A percentile compares a stretch with the other conserved stretches of the same genome.
Evolutionary conservation across 2,888 invertebrate genomes (phyloP).

Genomic region (Oegoconia quadripuncta): DNA sequence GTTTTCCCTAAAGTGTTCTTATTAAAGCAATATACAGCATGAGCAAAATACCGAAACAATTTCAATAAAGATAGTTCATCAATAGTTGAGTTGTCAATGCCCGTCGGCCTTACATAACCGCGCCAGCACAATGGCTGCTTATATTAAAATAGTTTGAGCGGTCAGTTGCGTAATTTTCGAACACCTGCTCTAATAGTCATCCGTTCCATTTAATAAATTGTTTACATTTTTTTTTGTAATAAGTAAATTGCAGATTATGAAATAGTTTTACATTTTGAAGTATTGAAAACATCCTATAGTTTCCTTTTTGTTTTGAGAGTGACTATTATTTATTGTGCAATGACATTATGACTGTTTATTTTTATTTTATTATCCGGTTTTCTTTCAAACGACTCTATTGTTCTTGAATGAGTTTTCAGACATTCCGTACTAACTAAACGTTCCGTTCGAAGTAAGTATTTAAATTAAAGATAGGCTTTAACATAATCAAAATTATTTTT

Average conservation of each 20-base stretch:
- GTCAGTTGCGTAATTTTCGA: slow-evolving; percentile 34
- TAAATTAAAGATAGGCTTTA: no score
- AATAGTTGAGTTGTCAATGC: slow-evolving; percentile 41
- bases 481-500: no score
- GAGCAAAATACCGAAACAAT: slow-evolving; percentile 52
- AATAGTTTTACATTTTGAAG: slow-evolving; percentile 2
- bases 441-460: no score
- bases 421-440: no score
- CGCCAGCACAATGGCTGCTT: slow-evolving; percentile 44
- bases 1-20: background rate
- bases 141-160: slow-evolving; percentile 58
- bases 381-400: no score
- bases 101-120: slow-evolving; percentile 26
- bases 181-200: slow-evolving; percentile 37
- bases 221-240: slow-evolving; percentile 14
- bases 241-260: slow-evolving; percentile 2
- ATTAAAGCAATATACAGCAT: slow-evolving; percentile 32
- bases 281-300: slow-evolving; percentile 6
- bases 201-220: slow-evolving; percentile 11
- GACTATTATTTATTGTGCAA: no score
- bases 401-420: no score
- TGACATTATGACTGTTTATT: no score
- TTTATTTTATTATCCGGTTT: no score
- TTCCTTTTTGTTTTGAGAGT: no score
- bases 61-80: slow-evolving; percentile 61